phyloP scores from a whole-genome alignment of 2,797 vertebrate genomes.

The Onychomys leucogaster region DNA sequence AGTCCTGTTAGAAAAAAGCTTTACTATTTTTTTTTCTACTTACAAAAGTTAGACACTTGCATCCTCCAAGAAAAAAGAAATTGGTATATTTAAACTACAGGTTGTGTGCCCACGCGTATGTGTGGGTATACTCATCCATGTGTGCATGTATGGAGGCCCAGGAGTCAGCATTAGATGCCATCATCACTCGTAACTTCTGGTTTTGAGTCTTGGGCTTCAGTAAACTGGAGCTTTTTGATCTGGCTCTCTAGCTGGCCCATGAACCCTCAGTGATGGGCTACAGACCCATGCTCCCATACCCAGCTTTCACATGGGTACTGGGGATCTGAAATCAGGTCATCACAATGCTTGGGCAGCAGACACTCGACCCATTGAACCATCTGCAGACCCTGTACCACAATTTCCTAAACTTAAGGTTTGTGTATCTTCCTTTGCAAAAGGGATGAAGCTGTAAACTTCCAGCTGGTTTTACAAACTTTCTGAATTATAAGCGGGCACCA shows the following conservation, averaged over 20 bases:
- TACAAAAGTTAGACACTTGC: constrained; percentile 32
- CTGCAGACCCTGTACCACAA: background rate
- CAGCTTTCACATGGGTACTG: background rate
- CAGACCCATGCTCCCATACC: too few species aligned
- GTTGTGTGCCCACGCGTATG: background rate
- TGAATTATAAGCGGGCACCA: background rate
- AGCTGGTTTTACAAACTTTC: background rate
- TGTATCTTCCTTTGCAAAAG: constrained; percentile 23
- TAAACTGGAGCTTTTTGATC: background rate
- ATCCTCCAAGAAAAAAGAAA: background rate
- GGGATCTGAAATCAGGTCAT: background rate
- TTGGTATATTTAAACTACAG: background rate
- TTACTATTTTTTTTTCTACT: background rate
- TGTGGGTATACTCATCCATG: background rate
- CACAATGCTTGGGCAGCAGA: too few species aligned
- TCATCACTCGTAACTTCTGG: background rate
- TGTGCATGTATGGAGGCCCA: too few species aligned
- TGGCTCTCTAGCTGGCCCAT: background rate
- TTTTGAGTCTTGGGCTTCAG: background rate
- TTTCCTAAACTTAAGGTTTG: constrained; percentile 10
- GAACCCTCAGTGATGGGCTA: background rate
- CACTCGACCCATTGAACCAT: background rate
- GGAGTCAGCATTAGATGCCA: background rate
- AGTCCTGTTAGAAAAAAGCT: background rate
- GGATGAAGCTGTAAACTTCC: background rate